Percentiles rank a stretch among this genome's conserved stretches.
Conservation (phyloP, 2,888 invertebrate genomes). For the Agrotis exclamationis region DNA sequence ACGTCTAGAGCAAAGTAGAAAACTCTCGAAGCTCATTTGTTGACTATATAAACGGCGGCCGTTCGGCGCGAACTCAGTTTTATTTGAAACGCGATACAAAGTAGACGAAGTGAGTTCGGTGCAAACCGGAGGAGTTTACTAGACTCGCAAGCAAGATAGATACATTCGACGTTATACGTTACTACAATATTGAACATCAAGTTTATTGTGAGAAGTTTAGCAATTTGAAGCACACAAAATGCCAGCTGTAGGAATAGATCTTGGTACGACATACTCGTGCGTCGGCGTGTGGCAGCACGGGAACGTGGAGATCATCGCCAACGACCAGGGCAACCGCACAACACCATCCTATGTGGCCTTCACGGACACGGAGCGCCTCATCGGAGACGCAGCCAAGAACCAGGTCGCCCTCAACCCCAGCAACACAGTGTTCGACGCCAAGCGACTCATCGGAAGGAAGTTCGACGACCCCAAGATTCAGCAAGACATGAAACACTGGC, state of each 20-base stretch:
- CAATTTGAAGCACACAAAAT: constrained; percentile 73
- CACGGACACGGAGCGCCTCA: constrained; percentile 93
- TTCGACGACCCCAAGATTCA: constrained; percentile 94
- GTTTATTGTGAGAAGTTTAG: constrained; percentile 47
- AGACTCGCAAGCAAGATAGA: constrained; percentile 39
- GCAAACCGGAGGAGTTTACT: constrained; percentile 72
- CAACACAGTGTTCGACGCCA: constrained; percentile 94
- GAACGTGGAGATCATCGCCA: constrained; percentile 94
- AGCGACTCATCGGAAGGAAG: constrained; percentile 95
- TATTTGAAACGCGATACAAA: constrained; percentile 81
- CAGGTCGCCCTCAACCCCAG: constrained; percentile 94
- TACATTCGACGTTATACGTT: constrained; percentile 18
- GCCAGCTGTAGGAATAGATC: constrained; percentile 91
- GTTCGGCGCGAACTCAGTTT: constrained; percentile 79
- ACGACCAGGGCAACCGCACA: constrained; percentile 93
- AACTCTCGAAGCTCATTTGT: constrained; percentile 77
- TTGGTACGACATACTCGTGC: constrained; percentile 91
- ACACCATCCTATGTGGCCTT: constrained; percentile 95
- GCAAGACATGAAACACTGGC: constrained; percentile 96
- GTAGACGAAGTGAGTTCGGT: constrained; percentile 75
- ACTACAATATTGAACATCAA: constrained; percentile 26
- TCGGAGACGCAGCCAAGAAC: constrained; percentile 94
- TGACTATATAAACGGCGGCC: constrained; percentile 74
- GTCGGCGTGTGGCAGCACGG: constrained; percentile 92
- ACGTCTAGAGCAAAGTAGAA: constrained; percentile 71